These are phyloP conservation scores for Hedychridium roseum DNA, from an alignment of 2,888 invertebrate species.

Conservation along the genomic window DNA sequence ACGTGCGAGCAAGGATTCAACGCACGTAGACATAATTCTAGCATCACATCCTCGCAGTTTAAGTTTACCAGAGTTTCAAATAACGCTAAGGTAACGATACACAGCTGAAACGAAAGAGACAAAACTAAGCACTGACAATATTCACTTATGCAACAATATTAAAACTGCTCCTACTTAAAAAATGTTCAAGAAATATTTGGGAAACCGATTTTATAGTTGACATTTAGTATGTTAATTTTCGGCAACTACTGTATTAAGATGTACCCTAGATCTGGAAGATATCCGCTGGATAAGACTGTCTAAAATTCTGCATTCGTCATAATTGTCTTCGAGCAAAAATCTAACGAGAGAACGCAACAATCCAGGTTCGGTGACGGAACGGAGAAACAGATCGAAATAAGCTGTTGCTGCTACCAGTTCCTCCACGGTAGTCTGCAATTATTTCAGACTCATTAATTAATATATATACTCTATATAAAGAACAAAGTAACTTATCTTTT, in stretches of 20 bases:
- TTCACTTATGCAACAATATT: no score
- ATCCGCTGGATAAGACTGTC: conserved; percentile 85
- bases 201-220: neutral
- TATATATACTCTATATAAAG: no score
- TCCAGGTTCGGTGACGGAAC: conserved; percentile 86
- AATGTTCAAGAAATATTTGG: no score
- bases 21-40: conserved; percentile 88
- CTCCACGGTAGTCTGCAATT: conserved; percentile 81
- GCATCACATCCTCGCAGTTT: conserved; percentile 96
- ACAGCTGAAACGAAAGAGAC: conserved; percentile 70
- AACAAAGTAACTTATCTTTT: no score
- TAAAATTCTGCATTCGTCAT: conserved; percentile 84
- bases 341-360: conserved; percentile 83
- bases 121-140: conserved; percentile 10
- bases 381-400: conserved; percentile 89
- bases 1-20: conserved; percentile 83
- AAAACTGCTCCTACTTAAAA: conserved; percentile 5
- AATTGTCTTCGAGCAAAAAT: conserved; percentile 84
- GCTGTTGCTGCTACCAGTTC: conserved; percentile 93
- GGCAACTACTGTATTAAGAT: no score
- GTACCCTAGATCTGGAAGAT: conserved; percentile 76
- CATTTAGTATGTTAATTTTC: no score
- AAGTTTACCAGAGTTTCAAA: conserved; percentile 90
- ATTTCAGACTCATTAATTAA: no score
- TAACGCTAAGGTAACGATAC: conserved; percentile 87